Evolutionary conservation across 1,140 invertebrate species (phyloP).

Genomic region (Coptotermes formosanus): DNA sequence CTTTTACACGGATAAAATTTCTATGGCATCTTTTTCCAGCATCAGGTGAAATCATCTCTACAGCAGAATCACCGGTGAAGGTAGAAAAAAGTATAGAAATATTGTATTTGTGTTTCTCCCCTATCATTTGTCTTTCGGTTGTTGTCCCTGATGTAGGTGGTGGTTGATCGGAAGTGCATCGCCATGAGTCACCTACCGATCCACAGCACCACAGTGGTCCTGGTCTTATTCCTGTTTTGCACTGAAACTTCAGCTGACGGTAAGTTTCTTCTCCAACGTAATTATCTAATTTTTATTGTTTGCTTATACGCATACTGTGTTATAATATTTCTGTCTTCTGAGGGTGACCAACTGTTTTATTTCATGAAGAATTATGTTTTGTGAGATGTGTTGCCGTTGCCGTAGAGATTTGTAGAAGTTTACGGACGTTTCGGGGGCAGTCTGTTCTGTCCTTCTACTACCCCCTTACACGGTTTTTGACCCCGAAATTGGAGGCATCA

Average conservation of each 20-base stretch:
- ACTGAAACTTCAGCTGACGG: background rate
- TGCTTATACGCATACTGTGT: background rate
- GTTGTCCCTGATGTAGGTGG: slow-evolving; percentile 7
- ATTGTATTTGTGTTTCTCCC: background rate
- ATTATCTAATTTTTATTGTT: no score
- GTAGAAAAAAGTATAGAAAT: background rate
- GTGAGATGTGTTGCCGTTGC: no score
- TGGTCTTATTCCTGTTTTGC: background rate
- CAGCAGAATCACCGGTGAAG: background rate
- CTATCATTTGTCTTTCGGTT: background rate
- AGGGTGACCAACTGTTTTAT: background rate
- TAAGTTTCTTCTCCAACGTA: background rate
- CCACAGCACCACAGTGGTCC: background rate
- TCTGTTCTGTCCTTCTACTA: no score
- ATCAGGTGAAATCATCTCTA: background rate
- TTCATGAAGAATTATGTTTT: no score
- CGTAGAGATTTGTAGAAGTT: no score
- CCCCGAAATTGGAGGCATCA: no score
- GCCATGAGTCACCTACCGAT: background rate
- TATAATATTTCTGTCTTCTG: background rate
- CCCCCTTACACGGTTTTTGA: no score
- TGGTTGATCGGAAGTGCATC: background rate
- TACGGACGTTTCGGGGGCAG: no score
- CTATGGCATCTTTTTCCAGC: background rate
- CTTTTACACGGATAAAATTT: background rate